These are phyloP conservation scores for Monarcha castaneiventris DNA, from an alignment of 2,113 vertebrate genomes.

Conservation along the genomic window DNA sequence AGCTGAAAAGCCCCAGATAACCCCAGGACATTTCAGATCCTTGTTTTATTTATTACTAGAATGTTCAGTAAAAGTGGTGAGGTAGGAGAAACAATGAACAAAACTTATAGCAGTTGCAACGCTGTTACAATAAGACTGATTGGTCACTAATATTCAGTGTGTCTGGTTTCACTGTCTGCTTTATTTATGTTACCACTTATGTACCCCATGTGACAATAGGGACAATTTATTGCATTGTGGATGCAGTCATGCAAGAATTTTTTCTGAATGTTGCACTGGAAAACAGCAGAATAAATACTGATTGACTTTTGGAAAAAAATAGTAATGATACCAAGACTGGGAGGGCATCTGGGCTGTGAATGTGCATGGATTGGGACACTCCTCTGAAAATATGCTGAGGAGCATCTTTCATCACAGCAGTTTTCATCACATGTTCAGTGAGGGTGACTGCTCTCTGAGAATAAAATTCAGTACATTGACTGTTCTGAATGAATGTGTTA, in stretches of 20 bases:
- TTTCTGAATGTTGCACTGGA: neutral
- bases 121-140: neutral
- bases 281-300: neutral
- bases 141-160: neutral
- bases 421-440: neutral
- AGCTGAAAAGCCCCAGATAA: neutral
- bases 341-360: neutral
- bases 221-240: neutral
- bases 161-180: neutral
- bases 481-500: neutral
- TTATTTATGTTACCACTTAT: neutral
- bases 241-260: neutral
- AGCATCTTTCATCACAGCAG: neutral
- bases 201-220: neutral
- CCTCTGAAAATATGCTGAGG: neutral
- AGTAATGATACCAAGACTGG: neutral
- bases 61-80: neutral
- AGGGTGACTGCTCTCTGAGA: neutral
- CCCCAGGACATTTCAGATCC: accelerated
- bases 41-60: neutral
- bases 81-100: neutral
- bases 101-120: neutral
- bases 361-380: neutral
- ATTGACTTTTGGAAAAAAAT: neutral
- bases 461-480: neutral